Percentiles rank a stretch among this genome's conserved stretches.
phyloP scores from a whole-genome alignment of 2,113 vertebrate species.

The Riparia riparia region DNA sequence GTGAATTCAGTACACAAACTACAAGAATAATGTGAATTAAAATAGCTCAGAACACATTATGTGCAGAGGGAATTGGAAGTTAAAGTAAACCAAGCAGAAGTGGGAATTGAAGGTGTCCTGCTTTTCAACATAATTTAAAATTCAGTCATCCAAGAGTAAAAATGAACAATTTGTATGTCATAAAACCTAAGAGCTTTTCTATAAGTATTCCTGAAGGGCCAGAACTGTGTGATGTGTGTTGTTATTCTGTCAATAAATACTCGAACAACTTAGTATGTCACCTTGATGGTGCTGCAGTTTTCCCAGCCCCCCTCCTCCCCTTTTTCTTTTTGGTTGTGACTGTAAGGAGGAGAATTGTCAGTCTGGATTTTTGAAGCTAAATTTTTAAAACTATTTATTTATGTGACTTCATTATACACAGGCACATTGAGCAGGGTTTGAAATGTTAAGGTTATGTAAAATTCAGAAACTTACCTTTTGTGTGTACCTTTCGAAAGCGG shows the following conservation, averaged over 20 bases:
- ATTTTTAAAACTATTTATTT: neutral
- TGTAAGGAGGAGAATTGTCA: neutral
- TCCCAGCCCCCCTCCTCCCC: rapidly evolving
- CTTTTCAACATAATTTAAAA: slow-evolving; percentile 25
- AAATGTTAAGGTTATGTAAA: neutral
- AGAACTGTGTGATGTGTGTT: neutral
- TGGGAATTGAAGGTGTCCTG: neutral
- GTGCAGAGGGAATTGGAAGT: neutral
- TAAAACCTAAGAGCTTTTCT: neutral
- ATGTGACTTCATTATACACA: neutral
- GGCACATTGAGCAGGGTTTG: neutral
- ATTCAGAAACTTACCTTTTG: neutral
- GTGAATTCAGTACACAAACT: neutral
- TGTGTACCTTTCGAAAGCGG: neutral
- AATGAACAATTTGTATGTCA: neutral
- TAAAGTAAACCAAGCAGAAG: neutral
- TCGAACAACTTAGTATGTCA: neutral
- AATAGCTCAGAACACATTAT: slow-evolving; percentile 1
- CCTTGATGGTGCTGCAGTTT: neutral
- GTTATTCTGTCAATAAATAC: neutral
- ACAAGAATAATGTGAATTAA: slow-evolving; percentile 20
- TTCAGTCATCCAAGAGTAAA: neutral
- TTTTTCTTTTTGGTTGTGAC: neutral
- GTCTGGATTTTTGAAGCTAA: neutral
- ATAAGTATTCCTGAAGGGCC: slow-evolving; percentile 5